phyloP scores from a whole-genome alignment of 2,797 vertebrate genomes.

The Peromyscus nudipes region DNA sequence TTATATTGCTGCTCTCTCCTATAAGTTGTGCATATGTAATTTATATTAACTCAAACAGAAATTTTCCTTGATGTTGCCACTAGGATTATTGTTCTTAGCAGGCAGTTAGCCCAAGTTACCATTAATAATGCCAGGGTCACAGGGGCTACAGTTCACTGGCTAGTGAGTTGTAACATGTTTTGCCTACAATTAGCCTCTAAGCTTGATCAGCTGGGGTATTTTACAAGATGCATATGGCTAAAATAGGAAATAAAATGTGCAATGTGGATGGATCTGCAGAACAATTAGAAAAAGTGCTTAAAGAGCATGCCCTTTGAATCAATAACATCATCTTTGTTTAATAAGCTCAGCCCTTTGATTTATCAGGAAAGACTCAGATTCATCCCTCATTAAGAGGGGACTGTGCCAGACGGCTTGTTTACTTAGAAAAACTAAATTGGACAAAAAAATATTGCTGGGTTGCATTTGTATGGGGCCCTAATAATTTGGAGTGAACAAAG shows the following conservation, averaged over 20 bases:
- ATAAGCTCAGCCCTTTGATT: conserved; percentile 69
- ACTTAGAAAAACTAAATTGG: conserved; percentile 75
- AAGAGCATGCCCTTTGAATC: conserved; percentile 64
- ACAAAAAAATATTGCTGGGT: conserved; percentile 49
- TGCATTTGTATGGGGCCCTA: conserved; percentile 28
- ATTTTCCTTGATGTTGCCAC: conserved; percentile 61
- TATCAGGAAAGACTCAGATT: conserved; percentile 71
- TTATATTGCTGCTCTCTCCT: conserved; percentile 33
- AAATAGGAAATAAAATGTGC: conserved; percentile 63
- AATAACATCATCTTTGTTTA: conserved; percentile 80
- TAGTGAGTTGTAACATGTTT: conserved; percentile 17
- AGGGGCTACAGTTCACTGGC: conserved; percentile 50
- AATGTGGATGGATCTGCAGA: conserved; percentile 62
- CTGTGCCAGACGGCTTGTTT: conserved; percentile 68
- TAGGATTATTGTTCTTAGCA: conserved; percentile 54
- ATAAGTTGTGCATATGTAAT: conserved; percentile 56
- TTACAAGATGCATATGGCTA: conserved; percentile 44
- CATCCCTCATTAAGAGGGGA: conserved; percentile 71
- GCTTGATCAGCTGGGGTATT: neutral
- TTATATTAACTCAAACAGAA: conserved; percentile 68
- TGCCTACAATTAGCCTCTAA: conserved; percentile 28
- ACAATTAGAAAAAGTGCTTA: conserved; percentile 65
- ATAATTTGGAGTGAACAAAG: conserved; percentile 69
- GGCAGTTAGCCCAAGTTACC: conserved; percentile 53
- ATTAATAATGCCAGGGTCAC: conserved; percentile 65